Evolutionary conservation across 2,113 vertebrate species (phyloP), one percentile per base, ranked within the genome.

Genomic region (Notarius lentiginosus): DNA sequence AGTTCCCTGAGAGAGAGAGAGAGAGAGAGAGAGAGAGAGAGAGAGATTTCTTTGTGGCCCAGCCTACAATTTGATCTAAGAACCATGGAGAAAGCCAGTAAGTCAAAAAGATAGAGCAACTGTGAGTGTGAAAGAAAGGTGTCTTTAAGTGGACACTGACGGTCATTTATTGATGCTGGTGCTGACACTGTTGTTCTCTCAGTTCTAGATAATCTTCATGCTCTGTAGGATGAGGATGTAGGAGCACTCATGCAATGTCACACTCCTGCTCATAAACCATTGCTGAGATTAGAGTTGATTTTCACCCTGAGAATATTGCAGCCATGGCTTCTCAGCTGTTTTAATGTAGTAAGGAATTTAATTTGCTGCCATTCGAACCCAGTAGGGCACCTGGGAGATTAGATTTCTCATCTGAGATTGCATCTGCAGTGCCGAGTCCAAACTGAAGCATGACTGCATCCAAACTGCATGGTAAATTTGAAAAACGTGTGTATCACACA

Each of bases 231-330:
- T 68, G 77, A 24, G 41, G 41, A 41, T 41, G 41, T 12, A 20
- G 79, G 65, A 20, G 24, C n/a, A n/a, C 58, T 41, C 55, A 66
- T 14, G 10, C 63, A 20, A 18, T 30, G 2, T 14, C 53, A 15
- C 27, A 6, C 27, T 14, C 65, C 51, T 68, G 47, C 73, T 83
- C 61, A 63, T 87, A 83, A 65, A 55, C 60, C 65, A n/a, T 41
- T 15, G n/a, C 66, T 53, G 56, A 82, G 66, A 82, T 73, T 82
- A 81, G 66, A 63, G 70, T 79, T 77, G 83, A 66, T 87, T 83
- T 87, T 87, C 27, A 66, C 60, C 17, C 72, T 5, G 49, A 20
- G 58, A 83, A 75, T 75, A 83, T 83, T 87, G 72, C 80, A 83
- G 79, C n/a, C 58, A 15, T 53, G 56, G 20, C 17, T 27, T 15